Evolutionary conservation across 1,140 invertebrate genomes (phyloP).

Genomic region (Penaeus vannamei): DNA sequence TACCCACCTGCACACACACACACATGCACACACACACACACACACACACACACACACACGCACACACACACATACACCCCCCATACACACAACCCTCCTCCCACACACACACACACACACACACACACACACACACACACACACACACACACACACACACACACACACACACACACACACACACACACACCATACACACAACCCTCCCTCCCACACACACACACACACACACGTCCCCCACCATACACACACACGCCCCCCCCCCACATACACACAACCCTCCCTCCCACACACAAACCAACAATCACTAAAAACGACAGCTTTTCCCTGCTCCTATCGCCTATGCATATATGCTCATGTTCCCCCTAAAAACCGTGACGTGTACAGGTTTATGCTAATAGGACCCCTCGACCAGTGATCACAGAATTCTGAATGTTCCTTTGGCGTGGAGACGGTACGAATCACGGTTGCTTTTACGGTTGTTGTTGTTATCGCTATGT

Average conservation of each 20-base stretch:
- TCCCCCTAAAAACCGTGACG: too few relatives aligned
- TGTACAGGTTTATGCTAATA: too few relatives aligned
- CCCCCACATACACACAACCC: neutral
- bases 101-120: neutral
- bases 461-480: too few relatives aligned
- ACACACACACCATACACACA: neutral
- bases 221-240: slow-evolving; percentile 22
- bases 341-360: too few relatives aligned
- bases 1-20: slow-evolving; percentile 1
- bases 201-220: neutral
- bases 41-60: neutral
- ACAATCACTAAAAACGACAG: neutral
- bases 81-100: neutral
- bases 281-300: neutral
- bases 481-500: too few relatives aligned
- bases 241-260: neutral
- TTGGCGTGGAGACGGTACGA: too few relatives aligned
- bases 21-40: neutral
- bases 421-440: too few relatives aligned
- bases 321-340: too few relatives aligned
- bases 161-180: neutral
- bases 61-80: too few relatives aligned
- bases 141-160: neutral
- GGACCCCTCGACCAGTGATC: too few relatives aligned
- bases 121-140: slow-evolving; percentile 34